These are phyloP conservation scores for Vidua macroura DNA, from an alignment of 2,113 vertebrate genomes.

Conservation along the genomic window DNA sequence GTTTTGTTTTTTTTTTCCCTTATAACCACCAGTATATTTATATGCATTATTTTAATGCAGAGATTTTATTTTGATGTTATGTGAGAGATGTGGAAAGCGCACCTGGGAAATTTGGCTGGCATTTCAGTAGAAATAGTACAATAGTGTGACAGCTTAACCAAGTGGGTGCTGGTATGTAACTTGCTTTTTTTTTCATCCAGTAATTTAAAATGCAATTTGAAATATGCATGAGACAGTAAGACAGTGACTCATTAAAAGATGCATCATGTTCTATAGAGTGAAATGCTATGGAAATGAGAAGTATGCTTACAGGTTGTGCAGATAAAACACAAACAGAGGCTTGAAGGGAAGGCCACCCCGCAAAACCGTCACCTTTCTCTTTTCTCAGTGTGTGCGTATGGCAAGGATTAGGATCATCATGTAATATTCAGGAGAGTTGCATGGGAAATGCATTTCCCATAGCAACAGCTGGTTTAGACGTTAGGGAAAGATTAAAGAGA, in stretches of 20 bases:
- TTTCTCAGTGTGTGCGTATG: neutral
- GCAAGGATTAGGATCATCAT: conserved; percentile 15
- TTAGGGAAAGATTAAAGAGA: conserved; percentile 54
- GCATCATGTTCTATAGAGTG: neutral
- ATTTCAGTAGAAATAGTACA: neutral
- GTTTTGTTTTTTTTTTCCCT: neutral
- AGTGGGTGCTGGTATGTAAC: neutral
- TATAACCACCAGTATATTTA: conserved; percentile 17
- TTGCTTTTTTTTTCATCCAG: neutral
- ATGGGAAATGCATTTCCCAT: conserved; percentile 44
- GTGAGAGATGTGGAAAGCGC: neutral
- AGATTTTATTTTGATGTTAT: conserved; percentile 15
- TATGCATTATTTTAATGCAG: conserved; percentile 33
- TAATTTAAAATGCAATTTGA: neutral
- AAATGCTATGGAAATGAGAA: neutral
- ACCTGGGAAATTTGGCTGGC: conserved; percentile 59
- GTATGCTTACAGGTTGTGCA: neutral
- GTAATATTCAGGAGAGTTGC: conserved; percentile 58
- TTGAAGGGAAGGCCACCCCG: neutral
- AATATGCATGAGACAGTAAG: neutral
- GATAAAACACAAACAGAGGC: neutral
- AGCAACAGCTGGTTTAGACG: conserved; percentile 59
- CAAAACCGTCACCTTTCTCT: neutral
- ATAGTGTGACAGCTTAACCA: conserved; percentile 45
- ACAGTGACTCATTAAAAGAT: neutral